These are phyloP conservation scores for Diarsia dahlii DNA, from an alignment of 2,888 invertebrate species.

Conservation along the genomic window DNA sequence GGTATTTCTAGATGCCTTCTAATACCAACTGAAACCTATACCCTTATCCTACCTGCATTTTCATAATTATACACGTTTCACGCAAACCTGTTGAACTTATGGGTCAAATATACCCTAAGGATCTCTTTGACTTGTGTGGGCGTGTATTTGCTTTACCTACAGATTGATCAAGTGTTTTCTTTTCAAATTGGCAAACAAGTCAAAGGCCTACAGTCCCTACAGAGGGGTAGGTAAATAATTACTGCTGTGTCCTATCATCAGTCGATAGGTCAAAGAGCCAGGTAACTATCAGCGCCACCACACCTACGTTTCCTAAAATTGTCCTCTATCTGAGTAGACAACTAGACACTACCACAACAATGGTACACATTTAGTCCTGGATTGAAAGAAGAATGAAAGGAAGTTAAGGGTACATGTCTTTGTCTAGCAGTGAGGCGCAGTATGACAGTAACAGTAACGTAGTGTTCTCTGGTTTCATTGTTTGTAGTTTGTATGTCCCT, in stretches of 20 bases:
- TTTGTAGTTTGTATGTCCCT: too few relatives aligned
- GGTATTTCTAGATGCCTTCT: background rate
- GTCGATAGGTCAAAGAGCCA: background rate
- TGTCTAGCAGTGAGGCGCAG: too few relatives aligned
- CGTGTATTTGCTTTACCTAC: background rate
- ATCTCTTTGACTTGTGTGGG: background rate
- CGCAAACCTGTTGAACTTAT: background rate
- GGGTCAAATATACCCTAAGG: background rate
- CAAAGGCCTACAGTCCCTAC: background rate
- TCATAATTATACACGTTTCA: background rate
- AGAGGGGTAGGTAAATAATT: background rate
- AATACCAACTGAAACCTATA: background rate
- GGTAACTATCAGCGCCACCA: background rate
- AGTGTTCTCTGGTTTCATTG: too few relatives aligned
- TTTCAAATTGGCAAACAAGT: slow-evolving; percentile 13
- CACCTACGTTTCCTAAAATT: too few relatives aligned
- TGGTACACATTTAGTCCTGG: background rate
- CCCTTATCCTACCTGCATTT: background rate
- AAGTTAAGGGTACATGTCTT: too few relatives aligned
- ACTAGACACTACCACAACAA: too few relatives aligned
- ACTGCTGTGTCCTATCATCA: background rate
- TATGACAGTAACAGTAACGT: too few relatives aligned
- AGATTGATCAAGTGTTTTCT: slow-evolving; percentile 5
- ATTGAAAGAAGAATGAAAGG: too few relatives aligned
- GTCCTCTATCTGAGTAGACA: too few relatives aligned